Percentiles rank a stretch among this genome's conserved stretches.
These are phyloP conservation scores for Melanotaenia duboulayi DNA, from an alignment of 2,113 vertebrate species.

Conservation along the genomic window DNA sequence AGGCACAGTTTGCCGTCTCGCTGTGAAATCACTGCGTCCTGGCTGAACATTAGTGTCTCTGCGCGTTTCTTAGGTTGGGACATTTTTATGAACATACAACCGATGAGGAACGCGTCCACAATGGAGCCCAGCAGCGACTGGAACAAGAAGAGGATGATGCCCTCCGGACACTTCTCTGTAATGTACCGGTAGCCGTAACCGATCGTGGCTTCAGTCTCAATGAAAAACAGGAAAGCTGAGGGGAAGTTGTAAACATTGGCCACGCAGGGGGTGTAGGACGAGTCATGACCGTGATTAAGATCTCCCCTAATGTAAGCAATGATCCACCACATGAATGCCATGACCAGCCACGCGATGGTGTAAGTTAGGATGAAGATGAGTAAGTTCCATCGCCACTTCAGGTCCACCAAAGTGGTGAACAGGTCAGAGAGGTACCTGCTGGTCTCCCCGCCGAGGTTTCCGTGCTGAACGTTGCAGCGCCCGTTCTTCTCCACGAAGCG, in stretches of 20 bases:
- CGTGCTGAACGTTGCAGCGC: conserved; percentile 91
- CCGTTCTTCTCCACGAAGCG: conserved; percentile 92
- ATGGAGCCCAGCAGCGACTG: conserved; percentile 91
- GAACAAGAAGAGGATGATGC: conserved; percentile 91
- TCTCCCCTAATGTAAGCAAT: conserved; percentile 90
- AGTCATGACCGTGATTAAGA: conserved; percentile 82
- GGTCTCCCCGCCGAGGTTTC: conserved; percentile 89
- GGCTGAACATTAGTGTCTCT: conserved; percentile 92
- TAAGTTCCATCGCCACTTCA: conserved; percentile 93
- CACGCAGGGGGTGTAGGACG: conserved; percentile 87
- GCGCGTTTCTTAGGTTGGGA: conserved; percentile 92
- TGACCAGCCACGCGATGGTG: conserved; percentile 90
- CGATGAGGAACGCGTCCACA: conserved; percentile 91
- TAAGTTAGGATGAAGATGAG: conserved; percentile 91
- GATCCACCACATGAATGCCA: conserved; percentile 93
- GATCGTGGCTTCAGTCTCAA: conserved; percentile 91
- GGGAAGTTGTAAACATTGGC: conserved; percentile 94
- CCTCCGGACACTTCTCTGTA: conserved; percentile 90
- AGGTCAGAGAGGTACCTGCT: conserved; percentile 90
- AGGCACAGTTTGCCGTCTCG: conserved; percentile 90
- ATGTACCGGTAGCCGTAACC: conserved; percentile 91
- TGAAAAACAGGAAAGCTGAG: conserved; percentile 91
- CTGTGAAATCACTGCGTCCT: conserved; percentile 87
- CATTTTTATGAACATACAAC: conserved; percentile 95
- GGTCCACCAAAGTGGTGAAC: conserved; percentile 90